Evolutionary conservation across 2,888 invertebrate species (phyloP), one percentile per base, ranked within the genome.

Genomic region (Microdon myrmicae): DNA sequence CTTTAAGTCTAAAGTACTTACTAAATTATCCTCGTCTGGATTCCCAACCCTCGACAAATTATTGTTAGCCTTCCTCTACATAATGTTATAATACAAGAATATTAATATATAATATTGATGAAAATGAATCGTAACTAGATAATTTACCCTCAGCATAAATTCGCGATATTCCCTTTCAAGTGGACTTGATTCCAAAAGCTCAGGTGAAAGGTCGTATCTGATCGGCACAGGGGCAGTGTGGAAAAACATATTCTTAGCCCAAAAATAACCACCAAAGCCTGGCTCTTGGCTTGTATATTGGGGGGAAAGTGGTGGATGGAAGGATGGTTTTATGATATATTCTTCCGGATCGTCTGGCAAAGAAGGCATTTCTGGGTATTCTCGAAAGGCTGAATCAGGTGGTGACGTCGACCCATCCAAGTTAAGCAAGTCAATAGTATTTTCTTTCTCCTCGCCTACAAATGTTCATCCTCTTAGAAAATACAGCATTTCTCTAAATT

Each of bases 351-450:
- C 69, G 35, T 79, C 76, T 2, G 89, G 88, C 71, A 89, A 77
- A 6, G 84, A 75, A 1, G 91, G 90, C 53, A 87, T 84, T 58
- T 84, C 85, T 1, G 93, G 92, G 78, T 85, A 93, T 1, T 90
- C 92, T 68, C 91, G 87, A 75, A 94, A 94, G 1, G 93, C 93
- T 47, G 87, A 85, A 19, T 90, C 89, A 64, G 87, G 86, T 3
- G 90, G 89, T 68, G 77, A 81, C 80, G 6, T 74, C 74, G 78
- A 78, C 2, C 82, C 83, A 7, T 82, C 81, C 2, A 78, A 79
- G 79, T 87, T 86, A 72, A 82, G 81, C 44, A 88, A 82, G 74
- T 89, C 90, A 66, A 90, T 87, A 49, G 90, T 78, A 73, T 89
- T 76, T 2, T 87, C 86, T 74, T 90, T 89, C 28, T 83, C 82